Evolutionary conservation across 2,888 invertebrate genomes (phyloP).

Genomic region (Pristionchus arcanus): DNA sequence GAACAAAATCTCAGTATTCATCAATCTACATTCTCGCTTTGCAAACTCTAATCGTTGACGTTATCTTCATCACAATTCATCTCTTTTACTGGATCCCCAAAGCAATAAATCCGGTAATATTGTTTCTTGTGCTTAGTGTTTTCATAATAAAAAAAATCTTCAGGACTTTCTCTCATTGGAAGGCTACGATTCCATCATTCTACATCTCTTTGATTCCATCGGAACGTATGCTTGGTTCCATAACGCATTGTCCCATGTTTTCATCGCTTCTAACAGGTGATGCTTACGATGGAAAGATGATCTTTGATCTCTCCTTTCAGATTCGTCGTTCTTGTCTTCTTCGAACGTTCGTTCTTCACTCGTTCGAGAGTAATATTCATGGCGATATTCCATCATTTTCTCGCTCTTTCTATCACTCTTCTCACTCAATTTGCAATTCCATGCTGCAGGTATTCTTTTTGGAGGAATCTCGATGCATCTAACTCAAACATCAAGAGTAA

Average conservation of each 20-base stretch:
- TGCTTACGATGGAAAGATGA: neutral
- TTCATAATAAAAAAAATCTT: too few relatives aligned
- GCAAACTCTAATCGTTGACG: constrained; percentile 22
- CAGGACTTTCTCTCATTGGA: neutral
- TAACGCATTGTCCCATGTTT: constrained; percentile 21
- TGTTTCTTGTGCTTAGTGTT: neutral
- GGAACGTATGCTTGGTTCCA: constrained; percentile 30
- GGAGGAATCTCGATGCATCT: too few relatives aligned
- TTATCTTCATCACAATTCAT: constrained; percentile 17
- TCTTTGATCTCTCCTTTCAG: constrained; percentile 4
- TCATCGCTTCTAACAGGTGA: constrained; percentile 15
- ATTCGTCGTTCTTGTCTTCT: constrained; percentile 19
- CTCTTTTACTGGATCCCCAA: constrained; percentile 29
- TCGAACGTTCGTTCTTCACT: neutral
- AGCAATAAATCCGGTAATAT: neutral
- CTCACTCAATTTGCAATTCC: constrained; percentile 12
- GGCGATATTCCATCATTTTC: neutral
- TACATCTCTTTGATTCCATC: neutral
- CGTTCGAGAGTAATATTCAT: neutral
- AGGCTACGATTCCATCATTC: neutral
- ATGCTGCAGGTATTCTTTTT: constrained; percentile 44
- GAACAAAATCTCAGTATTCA: neutral
- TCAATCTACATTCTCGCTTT: constrained; percentile 30
- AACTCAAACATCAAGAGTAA: too few relatives aligned
- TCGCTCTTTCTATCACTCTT: neutral